Evolutionary conservation across 2,888 invertebrate species (phyloP).

Genomic region (Cataglyphis rosenhaueri): DNA sequence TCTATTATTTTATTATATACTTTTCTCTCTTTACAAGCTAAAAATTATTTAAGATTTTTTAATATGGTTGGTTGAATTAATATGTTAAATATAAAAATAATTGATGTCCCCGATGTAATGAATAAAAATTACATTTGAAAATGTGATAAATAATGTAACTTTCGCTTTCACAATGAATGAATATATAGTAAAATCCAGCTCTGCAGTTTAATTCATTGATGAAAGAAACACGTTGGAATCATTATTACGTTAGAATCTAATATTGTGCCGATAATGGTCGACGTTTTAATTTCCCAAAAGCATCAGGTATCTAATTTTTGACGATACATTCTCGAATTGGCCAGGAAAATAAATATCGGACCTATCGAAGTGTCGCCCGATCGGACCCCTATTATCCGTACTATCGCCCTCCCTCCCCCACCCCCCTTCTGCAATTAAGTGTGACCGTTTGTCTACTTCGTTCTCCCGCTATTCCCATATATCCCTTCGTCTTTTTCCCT

Average conservation of each 20-base stretch:
- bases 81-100: background rate
- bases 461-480: conserved; percentile 39
- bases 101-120: background rate
- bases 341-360: conserved; percentile 57
- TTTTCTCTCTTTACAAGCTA: background rate
- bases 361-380: conserved; percentile 67
- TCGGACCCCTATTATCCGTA: conserved; percentile 42
- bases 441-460: conserved; percentile 65
- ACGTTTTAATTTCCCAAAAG: conserved; percentile 18
- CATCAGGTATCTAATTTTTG: conserved; percentile 25
- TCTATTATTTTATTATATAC: background rate
- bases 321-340: background rate
- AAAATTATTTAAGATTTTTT: background rate
- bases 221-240: background rate
- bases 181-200: background rate
- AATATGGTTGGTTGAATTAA: background rate
- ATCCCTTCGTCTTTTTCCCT: conserved; percentile 41
- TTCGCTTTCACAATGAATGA: background rate
- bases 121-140: background rate
- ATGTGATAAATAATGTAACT: background rate
- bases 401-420: conserved; percentile 55
- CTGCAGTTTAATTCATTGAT: background rate
- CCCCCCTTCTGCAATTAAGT: conserved; percentile 64
- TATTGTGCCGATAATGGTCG: background rate
- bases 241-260: background rate